A percentile compares a stretch with the other conserved stretches of the same genome.
These are phyloP conservation scores for Mustelus asterias DNA, from an alignment of 2,113 vertebrate species.

Conservation along the genomic window DNA sequence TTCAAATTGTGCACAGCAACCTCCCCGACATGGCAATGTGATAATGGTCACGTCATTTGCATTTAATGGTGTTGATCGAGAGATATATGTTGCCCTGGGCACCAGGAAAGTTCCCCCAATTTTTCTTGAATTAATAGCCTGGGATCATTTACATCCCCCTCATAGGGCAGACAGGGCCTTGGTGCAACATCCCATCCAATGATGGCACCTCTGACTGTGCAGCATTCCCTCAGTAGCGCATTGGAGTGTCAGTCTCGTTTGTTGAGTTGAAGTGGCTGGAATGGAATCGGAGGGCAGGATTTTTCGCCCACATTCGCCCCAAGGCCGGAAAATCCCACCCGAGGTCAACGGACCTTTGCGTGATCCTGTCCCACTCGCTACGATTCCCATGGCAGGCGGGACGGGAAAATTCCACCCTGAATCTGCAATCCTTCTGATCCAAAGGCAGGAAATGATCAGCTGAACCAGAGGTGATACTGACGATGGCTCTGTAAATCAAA, in stretches of 20 bases:
- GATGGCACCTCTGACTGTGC: no score
- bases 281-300: background rate
- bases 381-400: no score
- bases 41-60: background rate
- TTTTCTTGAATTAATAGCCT: background rate
- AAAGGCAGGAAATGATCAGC: no score
- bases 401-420: no score
- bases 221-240: background rate
- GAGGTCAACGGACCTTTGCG: no score
- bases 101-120: background rate
- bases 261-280: background rate
- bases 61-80: background rate
- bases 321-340: no score
- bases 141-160: background rate
- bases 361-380: no score
- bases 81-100: background rate
- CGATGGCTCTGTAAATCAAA: background rate
- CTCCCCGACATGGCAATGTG: background rate
- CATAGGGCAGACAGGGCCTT: background rate
- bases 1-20: background rate
- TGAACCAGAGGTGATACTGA: no score
- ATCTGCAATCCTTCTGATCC: no score
- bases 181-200: background rate
- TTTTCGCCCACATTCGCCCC: no score
- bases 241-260: background rate